Conservation (phyloP, 2,797 vertebrate genomes). For the Prunella strophiata region DNA sequence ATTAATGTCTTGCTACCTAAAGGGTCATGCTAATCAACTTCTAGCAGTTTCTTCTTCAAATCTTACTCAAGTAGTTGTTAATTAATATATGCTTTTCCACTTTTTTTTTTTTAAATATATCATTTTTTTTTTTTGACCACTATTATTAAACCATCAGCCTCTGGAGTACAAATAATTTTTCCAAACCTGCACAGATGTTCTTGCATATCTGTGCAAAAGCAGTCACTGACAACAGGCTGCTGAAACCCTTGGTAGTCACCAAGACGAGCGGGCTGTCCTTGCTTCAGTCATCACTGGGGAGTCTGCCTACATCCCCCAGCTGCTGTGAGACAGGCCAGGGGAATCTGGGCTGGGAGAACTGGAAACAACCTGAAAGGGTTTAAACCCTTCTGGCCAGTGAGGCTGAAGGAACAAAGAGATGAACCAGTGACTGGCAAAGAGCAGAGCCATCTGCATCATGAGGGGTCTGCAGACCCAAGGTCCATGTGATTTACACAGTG, state of each 20-base stretch:
- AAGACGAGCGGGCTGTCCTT: accelerated
- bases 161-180: not conserved
- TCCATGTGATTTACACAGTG: not conserved
- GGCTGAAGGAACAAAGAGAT: not conserved
- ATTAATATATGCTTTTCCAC: not conserved
- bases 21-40: not conserved
- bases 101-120: accelerated
- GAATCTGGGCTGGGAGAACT: not conserved
- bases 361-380: not conserved
- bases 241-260: not conserved
- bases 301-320: not conserved
- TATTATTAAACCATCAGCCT: not conserved
- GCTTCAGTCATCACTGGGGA: not conserved
- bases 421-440: not conserved
- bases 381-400: not conserved
- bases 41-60: not conserved
- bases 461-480: not conserved
- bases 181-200: not conserved
- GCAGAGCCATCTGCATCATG: not conserved
- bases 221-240: not conserved
- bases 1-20: not conserved
- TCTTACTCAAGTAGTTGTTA: not conserved
- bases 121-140: not conserved
- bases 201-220: not conserved
- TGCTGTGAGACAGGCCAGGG: not conserved